Base-by-base conservation (phyloP, 1,140 invertebrate species). In the Lasaia peninsularis region DNA sequence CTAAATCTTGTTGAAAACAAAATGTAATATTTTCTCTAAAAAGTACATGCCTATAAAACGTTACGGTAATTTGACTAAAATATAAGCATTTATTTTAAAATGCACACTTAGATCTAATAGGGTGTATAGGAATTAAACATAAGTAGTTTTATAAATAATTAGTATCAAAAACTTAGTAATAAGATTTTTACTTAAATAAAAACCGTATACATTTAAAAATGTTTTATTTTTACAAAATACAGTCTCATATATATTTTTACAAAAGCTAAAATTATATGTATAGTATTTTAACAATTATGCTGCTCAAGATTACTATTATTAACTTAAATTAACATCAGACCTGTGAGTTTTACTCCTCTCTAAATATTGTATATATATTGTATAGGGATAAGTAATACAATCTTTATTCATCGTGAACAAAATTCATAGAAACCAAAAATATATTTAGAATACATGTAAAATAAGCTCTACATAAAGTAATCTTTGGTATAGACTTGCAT, bases 11-110 rank as follows among this genome's bases (percentile, higher is more conserved):
- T 7, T 1, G 4, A 7, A 33, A 33, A 33, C 11, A 10, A 33
- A 3, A 2, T n/a, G 1, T 35, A 3, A 35, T 3, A 35, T 3
- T 34, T 34, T 9, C 10, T 34, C n/a, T 34, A 37, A 37, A 40
- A 40, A 40, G 6, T 40, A 18, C 18, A 16, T 16, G 6, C 37
- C 18, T 18, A 44, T 14, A 12, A 44, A 44, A 20, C 9, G 2
- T 37, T 44, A 40, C 16, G 18, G 37, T 44, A 14, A 44, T 44
- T 14, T 44, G 16, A 16, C 10, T 44, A 10, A 18, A 44, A 44
- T 16, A 44, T 10, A 44, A 44, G 37, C 37, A 44, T 44, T 44
- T 44, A 44, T 44, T 44, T 44, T 44, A 16, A 44, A 44, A 44
- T 44, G 37, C 37, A 44, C 24, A 2, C 8, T 28, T 44, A 20